phyloP scores from a whole-genome alignment of 2,113 vertebrate genomes.

The Onychostoma macrolepis region DNA sequence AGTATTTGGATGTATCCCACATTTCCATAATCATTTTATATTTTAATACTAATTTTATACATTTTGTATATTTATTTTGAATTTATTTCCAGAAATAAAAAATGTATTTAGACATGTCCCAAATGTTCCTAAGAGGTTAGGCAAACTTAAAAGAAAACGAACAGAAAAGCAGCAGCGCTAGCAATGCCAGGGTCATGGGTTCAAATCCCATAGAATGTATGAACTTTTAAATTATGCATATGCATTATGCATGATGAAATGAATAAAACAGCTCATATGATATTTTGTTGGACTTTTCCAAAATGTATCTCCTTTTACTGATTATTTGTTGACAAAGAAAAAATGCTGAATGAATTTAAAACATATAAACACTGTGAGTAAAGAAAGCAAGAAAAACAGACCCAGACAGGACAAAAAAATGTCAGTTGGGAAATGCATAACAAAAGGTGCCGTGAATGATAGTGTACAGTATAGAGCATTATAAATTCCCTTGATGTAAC shows the following conservation, averaged over 20 bases:
- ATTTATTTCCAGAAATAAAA: background rate
- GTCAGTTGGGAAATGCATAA: background rate
- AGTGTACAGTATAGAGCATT: background rate
- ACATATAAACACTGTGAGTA: background rate
- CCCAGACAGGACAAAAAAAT: conserved; percentile 8
- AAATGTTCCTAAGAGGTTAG: background rate
- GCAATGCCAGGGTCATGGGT: background rate
- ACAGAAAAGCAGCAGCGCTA: background rate
- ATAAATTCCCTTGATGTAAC: conserved; percentile 21
- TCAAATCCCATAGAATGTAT: background rate
- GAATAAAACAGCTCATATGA: background rate
- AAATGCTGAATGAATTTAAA: background rate
- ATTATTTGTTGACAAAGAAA: background rate
- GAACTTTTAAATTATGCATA: background rate
- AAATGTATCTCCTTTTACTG: background rate
- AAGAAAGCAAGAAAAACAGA: background rate
- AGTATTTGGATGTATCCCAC: background rate
- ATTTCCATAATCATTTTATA: background rate
- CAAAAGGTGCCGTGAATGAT: conserved; percentile 15
- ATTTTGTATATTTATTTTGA: background rate
- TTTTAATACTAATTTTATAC: background rate
- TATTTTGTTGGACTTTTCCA: background rate
- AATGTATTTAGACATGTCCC: background rate
- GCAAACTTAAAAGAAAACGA: background rate
- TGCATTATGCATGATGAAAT: background rate